Percentiles rank a stretch among this genome's conserved stretches.
These are phyloP conservation scores for Calliopum simillimum DNA, from an alignment of 2,888 invertebrate species.

Conservation along the genomic window DNA sequence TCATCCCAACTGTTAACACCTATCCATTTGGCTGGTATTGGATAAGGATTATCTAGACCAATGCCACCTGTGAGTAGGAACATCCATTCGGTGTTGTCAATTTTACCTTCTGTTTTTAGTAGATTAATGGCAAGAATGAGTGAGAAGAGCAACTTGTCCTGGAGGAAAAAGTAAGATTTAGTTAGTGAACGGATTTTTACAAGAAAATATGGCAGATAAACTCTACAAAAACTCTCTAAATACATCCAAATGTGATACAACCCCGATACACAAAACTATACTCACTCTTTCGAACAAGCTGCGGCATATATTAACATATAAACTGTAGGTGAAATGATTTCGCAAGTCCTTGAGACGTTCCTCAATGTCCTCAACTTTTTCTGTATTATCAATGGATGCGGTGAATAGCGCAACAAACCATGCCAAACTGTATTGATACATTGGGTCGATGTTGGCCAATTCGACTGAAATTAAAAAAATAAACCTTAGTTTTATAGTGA, in stretches of 20 bases:
- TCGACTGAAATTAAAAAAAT: constrained; percentile 70
- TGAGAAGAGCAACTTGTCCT: constrained; percentile 93
- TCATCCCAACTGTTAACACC: constrained; percentile 82
- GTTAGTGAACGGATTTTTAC: too few relatives aligned
- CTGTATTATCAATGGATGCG: constrained; percentile 86
- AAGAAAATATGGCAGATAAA: too few relatives aligned
- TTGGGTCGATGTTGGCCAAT: constrained; percentile 92
- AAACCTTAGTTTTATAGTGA: too few relatives aligned
- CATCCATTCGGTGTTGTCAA: constrained; percentile 80
- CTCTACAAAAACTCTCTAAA: too few relatives aligned
- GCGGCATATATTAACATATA: constrained; percentile 91
- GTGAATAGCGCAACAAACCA: constrained; percentile 95
- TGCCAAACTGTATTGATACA: constrained; percentile 95
- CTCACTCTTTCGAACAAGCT: constrained; percentile 91
- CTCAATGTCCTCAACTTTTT: constrained; percentile 83
- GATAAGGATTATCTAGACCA: constrained; percentile 79
- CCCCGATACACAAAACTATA: too few relatives aligned
- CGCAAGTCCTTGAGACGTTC: constrained; percentile 80
- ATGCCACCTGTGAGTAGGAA: constrained; percentile 90
- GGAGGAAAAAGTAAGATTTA: constrained; percentile 42
- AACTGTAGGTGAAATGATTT: constrained; percentile 86
- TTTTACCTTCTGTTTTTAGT: constrained; percentile 72
- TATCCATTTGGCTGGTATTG: constrained; percentile 80
- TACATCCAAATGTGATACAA: too few relatives aligned
- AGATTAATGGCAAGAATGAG: constrained; percentile 80